Conservation (phyloP, 2,797 vertebrate species). For the Eospalax fontanierii region DNA sequence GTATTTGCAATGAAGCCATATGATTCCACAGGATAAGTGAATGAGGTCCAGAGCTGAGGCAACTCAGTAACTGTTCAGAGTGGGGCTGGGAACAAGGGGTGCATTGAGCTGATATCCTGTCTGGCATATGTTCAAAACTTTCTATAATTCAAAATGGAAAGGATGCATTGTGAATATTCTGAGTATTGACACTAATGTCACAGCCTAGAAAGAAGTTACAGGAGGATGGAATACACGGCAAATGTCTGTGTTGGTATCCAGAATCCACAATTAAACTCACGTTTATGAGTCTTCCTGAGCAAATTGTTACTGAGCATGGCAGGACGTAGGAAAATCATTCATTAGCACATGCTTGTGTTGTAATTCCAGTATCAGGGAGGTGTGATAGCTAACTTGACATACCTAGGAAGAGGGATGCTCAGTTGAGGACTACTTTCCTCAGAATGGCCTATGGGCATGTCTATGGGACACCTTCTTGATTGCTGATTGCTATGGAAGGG, state of each 20-base stretch:
- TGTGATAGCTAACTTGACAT: too few species aligned
- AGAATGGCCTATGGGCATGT: too few species aligned
- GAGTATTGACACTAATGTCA: not conserved
- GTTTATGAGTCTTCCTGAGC: not conserved
- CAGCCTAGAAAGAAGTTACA: not conserved
- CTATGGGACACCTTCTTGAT: too few species aligned
- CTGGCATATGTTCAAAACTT: not conserved
- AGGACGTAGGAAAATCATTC: not conserved
- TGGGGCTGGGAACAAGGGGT: not conserved
- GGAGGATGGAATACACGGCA: not conserved
- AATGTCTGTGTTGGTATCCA: not conserved
- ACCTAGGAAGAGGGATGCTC: too few species aligned
- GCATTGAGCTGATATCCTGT: not conserved
- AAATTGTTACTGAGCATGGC: not conserved
- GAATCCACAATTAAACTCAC: not conserved
- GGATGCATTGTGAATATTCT: not conserved
- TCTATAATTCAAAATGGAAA: not conserved
- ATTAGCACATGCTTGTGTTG: not conserved
- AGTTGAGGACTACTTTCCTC: too few species aligned
- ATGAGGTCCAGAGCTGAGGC: not conserved
- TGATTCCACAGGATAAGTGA: not conserved
- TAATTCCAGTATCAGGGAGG: not conserved
- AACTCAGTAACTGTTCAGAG: fast-evolving
- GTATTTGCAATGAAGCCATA: not conserved
- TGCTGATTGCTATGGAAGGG: too few species aligned